Evolutionary conservation across 2,888 invertebrate genomes (phyloP).

Genomic region (Pyrochroa serraticornis): DNA sequence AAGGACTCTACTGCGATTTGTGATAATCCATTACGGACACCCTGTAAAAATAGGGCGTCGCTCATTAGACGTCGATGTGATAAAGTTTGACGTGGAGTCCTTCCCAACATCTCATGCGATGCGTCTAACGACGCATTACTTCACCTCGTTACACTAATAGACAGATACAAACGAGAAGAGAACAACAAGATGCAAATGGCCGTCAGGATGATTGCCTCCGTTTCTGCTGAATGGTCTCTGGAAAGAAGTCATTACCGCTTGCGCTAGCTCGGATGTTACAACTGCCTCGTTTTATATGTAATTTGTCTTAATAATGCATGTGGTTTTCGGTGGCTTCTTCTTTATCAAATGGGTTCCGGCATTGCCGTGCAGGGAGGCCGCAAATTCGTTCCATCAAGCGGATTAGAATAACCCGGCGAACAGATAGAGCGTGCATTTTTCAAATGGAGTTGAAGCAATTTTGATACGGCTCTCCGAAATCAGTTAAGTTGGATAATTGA

Average conservation of each 20-base stretch:
- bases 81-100: conserved; percentile 1
- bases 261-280: background rate
- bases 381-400: too few relatives aligned
- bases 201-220: too few relatives aligned
- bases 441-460: too few relatives aligned
- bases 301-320: conserved; percentile 26
- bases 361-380: too few relatives aligned
- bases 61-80: conserved; percentile 20
- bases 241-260: conserved; percentile 28
- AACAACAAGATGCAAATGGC: conserved; percentile 20
- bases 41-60: conserved; percentile 4
- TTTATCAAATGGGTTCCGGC: too few relatives aligned
- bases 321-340: background rate
- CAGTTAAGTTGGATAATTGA: too few relatives aligned
- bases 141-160: conserved; percentile 38
- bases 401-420: too few relatives aligned
- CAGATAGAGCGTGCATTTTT: too few relatives aligned
- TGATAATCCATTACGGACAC: too few relatives aligned
- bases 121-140: conserved; percentile 38
- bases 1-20: too few relatives aligned
- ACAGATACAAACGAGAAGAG: conserved; percentile 33
- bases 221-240: conserved; percentile 2
- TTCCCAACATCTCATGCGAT: too few relatives aligned
- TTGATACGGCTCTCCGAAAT: too few relatives aligned
- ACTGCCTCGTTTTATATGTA: conserved; percentile 4